A percentile compares a stretch with the other conserved stretches of the same genome.
Evolutionary conservation across 2,797 vertebrate species (phyloP).

Genomic region (Silurus lanzhouensis): DNA sequence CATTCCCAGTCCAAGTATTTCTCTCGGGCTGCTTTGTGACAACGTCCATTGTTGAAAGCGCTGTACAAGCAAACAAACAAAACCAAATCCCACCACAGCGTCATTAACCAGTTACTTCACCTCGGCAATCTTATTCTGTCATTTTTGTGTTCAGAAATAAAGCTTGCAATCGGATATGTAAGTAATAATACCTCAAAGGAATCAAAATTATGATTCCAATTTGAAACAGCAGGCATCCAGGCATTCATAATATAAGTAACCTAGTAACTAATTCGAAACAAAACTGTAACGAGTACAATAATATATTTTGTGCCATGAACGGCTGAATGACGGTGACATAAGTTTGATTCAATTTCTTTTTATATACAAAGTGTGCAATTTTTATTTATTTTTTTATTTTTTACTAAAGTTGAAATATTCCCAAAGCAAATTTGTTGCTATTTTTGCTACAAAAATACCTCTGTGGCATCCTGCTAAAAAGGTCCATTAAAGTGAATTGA

Average conservation of each 20-base stretch:
- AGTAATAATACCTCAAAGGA: not conserved
- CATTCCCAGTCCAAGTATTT: too few relatives aligned
- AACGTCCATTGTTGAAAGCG: too few relatives aligned
- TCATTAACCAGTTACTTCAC: not conserved
- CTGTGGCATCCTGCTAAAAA: not conserved
- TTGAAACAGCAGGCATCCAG: not conserved
- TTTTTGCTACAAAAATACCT: not conserved
- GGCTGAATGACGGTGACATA: not conserved
- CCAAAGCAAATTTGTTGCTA: not conserved
- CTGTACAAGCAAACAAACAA: too few relatives aligned
- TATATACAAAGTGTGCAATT: too few relatives aligned
- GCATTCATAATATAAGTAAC: not conserved
- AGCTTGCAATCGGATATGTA: not conserved
- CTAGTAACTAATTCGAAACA: conserved; percentile 1
- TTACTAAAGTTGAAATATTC: not conserved
- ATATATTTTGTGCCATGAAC: not conserved
- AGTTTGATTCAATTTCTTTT: not conserved
- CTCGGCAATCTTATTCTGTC: not conserved
- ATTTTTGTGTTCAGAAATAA: not conserved
- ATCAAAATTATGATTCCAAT: not conserved
- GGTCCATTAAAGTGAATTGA: not conserved
- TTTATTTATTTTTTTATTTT: too few relatives aligned
- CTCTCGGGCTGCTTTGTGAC: too few relatives aligned
- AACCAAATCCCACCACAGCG: not conserved
- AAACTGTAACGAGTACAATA: too few relatives aligned